A percentile compares a stretch with the other conserved stretches of the same genome.
Conservation (phyloP, 2,888 invertebrate genomes). For the Sabatieria punctata region DNA sequence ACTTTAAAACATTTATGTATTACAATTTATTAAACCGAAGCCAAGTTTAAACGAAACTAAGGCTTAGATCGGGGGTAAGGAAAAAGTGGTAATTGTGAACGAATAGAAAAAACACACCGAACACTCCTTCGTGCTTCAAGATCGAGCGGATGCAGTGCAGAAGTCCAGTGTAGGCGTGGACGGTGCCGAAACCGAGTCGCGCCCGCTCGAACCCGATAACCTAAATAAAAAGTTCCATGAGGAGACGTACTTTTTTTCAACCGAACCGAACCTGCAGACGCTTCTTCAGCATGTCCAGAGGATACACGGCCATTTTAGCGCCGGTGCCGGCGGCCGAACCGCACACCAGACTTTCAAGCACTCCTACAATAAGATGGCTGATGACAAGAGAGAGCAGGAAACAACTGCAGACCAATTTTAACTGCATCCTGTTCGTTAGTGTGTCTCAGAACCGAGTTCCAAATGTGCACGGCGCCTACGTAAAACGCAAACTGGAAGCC, state of each 20-base stretch:
- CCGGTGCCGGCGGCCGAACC: constrained; percentile 58
- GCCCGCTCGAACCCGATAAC: constrained; percentile 61
- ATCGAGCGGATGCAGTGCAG: constrained; percentile 37
- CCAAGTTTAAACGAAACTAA: no score
- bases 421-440: neutral
- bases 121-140: constrained; percentile 48
- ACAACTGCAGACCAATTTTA: neutral
- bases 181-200: constrained; percentile 50
- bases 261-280: constrained; percentile 47
- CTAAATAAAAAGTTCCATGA: no score
- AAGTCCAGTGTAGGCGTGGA: neutral
- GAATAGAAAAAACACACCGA: no score
- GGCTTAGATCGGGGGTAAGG: no score
- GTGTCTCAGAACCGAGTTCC: neutral
- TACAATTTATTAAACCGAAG: no score
- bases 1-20: no score
- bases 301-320: constrained; percentile 66
- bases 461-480: neutral
- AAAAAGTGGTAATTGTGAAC: no score
- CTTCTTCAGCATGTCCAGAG: constrained; percentile 72
- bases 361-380: constrained; percentile 10
- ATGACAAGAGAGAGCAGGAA: neutral
- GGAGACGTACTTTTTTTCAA: constrained; percentile 39
- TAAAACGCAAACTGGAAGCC: constrained; percentile 53
- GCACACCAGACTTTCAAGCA: constrained; percentile 41